Percentiles rank a stretch among this genome's conserved stretches.
phyloP scores from a whole-genome alignment of 1,140 invertebrate genomes.

The Cotesia typhae region DNA sequence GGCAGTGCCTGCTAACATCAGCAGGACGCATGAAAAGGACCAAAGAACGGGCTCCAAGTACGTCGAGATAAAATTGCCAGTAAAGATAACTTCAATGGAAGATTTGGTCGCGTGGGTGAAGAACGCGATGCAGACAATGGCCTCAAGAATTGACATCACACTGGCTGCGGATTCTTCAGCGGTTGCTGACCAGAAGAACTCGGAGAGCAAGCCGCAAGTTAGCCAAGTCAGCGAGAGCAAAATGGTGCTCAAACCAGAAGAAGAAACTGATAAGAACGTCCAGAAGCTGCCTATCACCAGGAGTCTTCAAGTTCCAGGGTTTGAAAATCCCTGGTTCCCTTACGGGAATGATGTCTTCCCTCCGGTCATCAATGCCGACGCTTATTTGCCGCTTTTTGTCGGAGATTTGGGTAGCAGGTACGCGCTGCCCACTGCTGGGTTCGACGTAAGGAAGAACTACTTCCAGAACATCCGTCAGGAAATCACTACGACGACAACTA shows the following conservation, averaged over 20 bases:
- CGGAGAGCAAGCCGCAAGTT: neutral
- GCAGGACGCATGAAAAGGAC: neutral
- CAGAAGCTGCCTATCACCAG: neutral
- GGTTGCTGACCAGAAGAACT: neutral
- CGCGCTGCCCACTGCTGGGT: neutral
- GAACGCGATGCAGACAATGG: constrained; percentile 58
- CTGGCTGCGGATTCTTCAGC: constrained; percentile 30
- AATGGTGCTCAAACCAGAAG: neutral
- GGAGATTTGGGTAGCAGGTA: constrained; percentile 12
- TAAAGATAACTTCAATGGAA: constrained; percentile 51
- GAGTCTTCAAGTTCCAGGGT: constrained; percentile 12
- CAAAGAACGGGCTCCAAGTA: constrained; percentile 32
- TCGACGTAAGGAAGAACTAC: neutral
- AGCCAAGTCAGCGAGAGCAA: neutral
- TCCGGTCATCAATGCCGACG: neutral
- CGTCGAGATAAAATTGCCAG: constrained; percentile 53
- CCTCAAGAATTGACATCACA: constrained; percentile 58
- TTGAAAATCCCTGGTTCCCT: constrained; percentile 10
- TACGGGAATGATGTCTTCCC: constrained; percentile 13
- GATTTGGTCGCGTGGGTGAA: constrained; percentile 57
- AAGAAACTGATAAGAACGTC: neutral
- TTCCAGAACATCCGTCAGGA: neutral
- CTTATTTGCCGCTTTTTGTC: constrained; percentile 31
- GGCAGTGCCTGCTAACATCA: neutral
- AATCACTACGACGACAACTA: neutral